Conservation (phyloP, 2,888 invertebrate genomes). For the Diloba caeruleocephala region DNA sequence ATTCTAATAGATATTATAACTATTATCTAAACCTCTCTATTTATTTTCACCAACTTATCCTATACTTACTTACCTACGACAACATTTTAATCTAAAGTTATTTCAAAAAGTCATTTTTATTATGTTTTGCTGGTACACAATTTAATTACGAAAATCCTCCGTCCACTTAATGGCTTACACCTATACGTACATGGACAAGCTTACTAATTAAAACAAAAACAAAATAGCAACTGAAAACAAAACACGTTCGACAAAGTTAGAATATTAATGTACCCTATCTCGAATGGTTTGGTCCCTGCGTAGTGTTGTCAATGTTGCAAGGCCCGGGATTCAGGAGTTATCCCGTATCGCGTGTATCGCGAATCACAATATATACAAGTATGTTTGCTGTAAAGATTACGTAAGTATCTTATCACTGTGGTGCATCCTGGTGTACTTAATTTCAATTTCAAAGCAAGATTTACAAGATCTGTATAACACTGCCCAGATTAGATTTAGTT, state of each 20-base stretch:
- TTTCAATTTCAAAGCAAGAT: too few relatives aligned
- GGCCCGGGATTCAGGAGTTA: conserved; percentile 14
- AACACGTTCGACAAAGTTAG: conserved; percentile 81
- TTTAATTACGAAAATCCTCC: conserved; percentile 41
- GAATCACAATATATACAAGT: too few relatives aligned
- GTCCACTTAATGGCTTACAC: conserved; percentile 46
- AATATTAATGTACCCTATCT: conserved; percentile 79
- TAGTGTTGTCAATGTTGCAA: conserved; percentile 42
- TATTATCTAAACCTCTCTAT: too few relatives aligned
- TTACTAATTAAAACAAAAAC: conserved; percentile 75
- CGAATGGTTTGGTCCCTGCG: conserved; percentile 49
- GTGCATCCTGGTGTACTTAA: too few relatives aligned
- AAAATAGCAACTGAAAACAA: conserved; percentile 71
- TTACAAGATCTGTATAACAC: too few relatives aligned
- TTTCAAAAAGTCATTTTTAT: conserved; percentile 27
- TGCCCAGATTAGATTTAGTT: too few relatives aligned
- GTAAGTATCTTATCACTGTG: too few relatives aligned
- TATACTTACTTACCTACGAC: neutral
- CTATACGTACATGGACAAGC: conserved; percentile 44
- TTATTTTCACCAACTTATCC: neutral
- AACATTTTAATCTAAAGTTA: conserved; percentile 32
- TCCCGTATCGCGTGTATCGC: conserved; percentile 13
- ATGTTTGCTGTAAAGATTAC: too few relatives aligned
- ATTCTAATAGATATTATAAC: too few relatives aligned
- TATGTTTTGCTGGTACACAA: conserved; percentile 26